These are phyloP conservation scores for Mustela erminea DNA, from an alignment of 2,797 vertebrate species.

Conservation along the genomic window DNA sequence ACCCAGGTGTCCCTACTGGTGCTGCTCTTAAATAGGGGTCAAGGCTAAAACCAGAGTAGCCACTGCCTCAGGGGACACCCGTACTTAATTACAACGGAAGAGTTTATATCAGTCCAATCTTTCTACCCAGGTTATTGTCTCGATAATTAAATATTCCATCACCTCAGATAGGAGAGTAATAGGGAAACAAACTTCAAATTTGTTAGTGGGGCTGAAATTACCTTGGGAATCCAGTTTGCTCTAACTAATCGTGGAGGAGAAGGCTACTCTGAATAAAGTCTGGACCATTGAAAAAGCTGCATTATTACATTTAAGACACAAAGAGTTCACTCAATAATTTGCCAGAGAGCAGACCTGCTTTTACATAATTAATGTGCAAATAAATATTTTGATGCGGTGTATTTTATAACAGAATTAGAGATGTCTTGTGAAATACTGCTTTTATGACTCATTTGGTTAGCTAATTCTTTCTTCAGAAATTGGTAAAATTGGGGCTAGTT, in stretches of 20 bases:
- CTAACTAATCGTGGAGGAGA: background rate
- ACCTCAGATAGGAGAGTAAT: background rate
- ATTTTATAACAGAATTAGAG: conserved; percentile 3
- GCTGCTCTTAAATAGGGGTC: background rate
- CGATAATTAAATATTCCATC: conserved; percentile 1
- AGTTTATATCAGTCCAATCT: background rate
- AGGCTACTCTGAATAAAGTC: background rate
- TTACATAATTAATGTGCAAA: background rate
- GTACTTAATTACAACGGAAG: background rate
- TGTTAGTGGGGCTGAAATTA: conserved; percentile 7
- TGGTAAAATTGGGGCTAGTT: background rate
- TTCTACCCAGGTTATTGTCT: background rate
- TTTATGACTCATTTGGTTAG: background rate
- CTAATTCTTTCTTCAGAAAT: conserved; percentile 6
- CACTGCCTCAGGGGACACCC: background rate
- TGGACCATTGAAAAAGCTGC: conserved; percentile 18
- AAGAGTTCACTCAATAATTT: conserved; percentile 27
- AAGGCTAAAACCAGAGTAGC: background rate
- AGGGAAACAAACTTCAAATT: background rate
- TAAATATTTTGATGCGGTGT: conserved; percentile 20
- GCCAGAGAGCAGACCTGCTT: background rate
- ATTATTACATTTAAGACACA: background rate
- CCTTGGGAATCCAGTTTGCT: conserved; percentile 39
- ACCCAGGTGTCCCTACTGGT: background rate
- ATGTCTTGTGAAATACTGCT: background rate